Evolutionary conservation across 2,797 vertebrate genomes (phyloP).

Genomic region (Neoniphon sammara): DNA sequence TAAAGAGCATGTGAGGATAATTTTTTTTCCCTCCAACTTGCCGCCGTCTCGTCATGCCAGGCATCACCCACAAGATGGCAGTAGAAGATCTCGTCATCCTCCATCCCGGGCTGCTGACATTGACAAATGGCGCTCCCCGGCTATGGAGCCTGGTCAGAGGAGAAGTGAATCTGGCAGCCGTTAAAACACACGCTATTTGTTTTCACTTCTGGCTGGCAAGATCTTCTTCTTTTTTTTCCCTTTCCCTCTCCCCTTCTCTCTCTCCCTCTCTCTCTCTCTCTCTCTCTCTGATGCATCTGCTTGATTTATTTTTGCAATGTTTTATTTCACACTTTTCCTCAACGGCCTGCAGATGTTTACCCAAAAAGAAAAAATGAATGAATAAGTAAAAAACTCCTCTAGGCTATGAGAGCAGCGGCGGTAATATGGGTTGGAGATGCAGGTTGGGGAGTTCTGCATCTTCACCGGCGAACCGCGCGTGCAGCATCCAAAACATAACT

Average conservation of each 20-base stretch:
- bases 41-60: slow-evolving; percentile 5
- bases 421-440: neutral
- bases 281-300: slow-evolving; percentile 4
- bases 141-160: slow-evolving; percentile 43
- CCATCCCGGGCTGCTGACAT: slow-evolving; percentile 25
- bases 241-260: too few relatives aligned
- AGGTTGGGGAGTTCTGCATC: neutral
- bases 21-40: neutral
- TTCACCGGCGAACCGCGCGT: neutral
- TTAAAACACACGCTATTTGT: slow-evolving; percentile 57
- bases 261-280: too few relatives aligned
- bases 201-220: slow-evolving; percentile 40
- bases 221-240: too few relatives aligned
- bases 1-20: too few relatives aligned
- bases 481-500: slow-evolving; percentile 5
- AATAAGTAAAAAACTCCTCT: slow-evolving; percentile 4
- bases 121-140: slow-evolving; percentile 43
- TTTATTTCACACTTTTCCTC: slow-evolving; percentile 18
- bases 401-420: neutral
- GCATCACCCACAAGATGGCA: slow-evolving; percentile 62
- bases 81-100: slow-evolving; percentile 34
- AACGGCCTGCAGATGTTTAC: slow-evolving; percentile 22
- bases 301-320: slow-evolving; percentile 9
- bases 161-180: slow-evolving; percentile 53
- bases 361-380: neutral